Evolutionary conservation across 2,888 invertebrate genomes (phyloP).

Genomic region (Andrena minutula): DNA sequence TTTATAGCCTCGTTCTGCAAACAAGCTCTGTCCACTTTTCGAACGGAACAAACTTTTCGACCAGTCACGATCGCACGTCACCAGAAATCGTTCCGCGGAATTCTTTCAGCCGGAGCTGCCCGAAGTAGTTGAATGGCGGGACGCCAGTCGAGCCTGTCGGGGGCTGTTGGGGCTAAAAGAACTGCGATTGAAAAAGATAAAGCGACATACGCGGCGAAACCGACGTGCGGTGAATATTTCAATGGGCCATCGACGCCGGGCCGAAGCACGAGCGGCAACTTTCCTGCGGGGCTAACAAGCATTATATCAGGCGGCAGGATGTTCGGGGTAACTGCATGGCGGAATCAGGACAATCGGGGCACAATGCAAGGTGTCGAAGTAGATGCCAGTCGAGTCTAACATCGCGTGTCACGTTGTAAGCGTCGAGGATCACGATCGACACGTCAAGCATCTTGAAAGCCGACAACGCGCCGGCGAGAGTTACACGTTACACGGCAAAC

Average conservation of each 20-base stretch:
- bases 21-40: not conserved
- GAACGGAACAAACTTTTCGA: not conserved
- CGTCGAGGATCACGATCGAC: constrained; percentile 61
- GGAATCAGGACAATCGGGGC: constrained; percentile 53
- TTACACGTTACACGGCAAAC: not conserved
- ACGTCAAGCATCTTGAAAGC: constrained; percentile 61
- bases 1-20: not conserved
- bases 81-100: not conserved
- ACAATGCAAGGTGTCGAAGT: constrained; percentile 60
- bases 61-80: not conserved
- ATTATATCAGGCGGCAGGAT: constrained; percentile 20
- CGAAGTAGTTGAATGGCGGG: not conserved
- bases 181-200: not conserved
- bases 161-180: not conserved
- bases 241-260: not conserved
- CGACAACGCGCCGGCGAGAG: constrained; percentile 40
- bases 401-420: constrained; percentile 62
- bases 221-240: constrained; percentile 9
- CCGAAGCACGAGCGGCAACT: not conserved
- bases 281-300: not conserved
- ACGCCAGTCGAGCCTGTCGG: not conserved
- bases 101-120: not conserved
- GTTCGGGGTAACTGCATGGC: constrained; percentile 15
- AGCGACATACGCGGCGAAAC: not conserved
- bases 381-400: constrained; percentile 62